Evolutionary conservation across 1,140 invertebrate genomes (phyloP).

Genomic region (Drosophila sturtevanti): DNA sequence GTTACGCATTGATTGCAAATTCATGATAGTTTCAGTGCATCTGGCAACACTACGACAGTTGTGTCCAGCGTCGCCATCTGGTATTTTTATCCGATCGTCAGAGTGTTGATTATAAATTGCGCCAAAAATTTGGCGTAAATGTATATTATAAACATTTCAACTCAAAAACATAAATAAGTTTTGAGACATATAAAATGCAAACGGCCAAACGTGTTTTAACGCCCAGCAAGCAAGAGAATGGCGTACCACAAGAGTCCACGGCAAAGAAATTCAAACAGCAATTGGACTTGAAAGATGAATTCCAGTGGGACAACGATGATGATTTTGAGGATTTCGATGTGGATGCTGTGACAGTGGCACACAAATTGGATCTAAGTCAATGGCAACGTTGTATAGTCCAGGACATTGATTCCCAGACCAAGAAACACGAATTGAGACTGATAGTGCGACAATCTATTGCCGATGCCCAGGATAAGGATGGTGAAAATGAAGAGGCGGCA

Average conservation of each 20-base stretch:
- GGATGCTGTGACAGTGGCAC: conserved; percentile 22
- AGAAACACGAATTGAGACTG: conserved; percentile 45
- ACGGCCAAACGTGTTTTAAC: conserved; percentile 56
- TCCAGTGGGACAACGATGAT: conserved; percentile 49
- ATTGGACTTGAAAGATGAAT: conserved; percentile 17
- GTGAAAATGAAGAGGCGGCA: not conserved
- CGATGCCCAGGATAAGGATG: conserved; percentile 11
- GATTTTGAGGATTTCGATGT: conserved; percentile 52
- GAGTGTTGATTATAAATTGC: conserved; percentile 11
- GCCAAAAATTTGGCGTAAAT: conserved; percentile 19
- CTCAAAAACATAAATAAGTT: not conserved
- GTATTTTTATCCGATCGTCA: not conserved
- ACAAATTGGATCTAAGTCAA: conserved; percentile 44
- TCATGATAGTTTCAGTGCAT: too few relatives aligned
- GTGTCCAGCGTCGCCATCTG: not conserved
- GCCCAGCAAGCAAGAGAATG: conserved; percentile 48
- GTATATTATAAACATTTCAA: not conserved
- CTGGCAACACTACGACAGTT: not conserved
- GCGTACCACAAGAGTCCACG: too few relatives aligned
- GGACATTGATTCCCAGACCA: conserved; percentile 33
- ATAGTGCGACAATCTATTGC: conserved; percentile 3
- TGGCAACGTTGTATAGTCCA: conserved; percentile 68
- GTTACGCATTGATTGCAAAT: too few relatives aligned
- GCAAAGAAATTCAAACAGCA: conserved; percentile 49
- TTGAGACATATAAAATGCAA: not conserved